A percentile compares a stretch with the other conserved stretches of the same genome.
phyloP scores from a whole-genome alignment of 2,888 invertebrate species.

The Leptinotarsa tumamoca region DNA sequence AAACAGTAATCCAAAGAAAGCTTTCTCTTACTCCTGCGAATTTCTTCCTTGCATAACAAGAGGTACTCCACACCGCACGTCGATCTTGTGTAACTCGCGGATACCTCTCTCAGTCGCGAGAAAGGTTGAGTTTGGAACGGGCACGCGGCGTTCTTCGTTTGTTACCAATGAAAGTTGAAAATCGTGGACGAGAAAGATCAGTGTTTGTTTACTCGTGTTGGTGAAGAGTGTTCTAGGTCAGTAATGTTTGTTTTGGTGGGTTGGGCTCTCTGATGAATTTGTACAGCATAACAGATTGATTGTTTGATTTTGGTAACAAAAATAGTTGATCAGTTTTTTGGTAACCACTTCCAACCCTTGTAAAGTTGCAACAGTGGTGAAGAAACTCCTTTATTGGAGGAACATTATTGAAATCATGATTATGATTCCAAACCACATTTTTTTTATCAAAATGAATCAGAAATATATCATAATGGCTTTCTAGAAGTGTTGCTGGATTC shows the following conservation, averaged over 20 bases:
- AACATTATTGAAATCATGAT: too few species aligned
- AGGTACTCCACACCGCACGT: conserved; percentile 5
- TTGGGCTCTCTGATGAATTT: neutral
- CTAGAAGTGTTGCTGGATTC: too few species aligned
- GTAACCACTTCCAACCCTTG: too few species aligned
- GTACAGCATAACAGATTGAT: neutral
- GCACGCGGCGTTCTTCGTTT: conserved; percentile 23
- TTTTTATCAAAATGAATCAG: too few species aligned
- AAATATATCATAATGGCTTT: too few species aligned
- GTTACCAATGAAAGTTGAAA: conserved; percentile 24
- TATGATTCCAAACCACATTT: too few species aligned
- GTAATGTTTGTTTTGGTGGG: conserved; percentile 19
- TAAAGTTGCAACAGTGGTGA: too few species aligned
- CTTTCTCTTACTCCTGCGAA: conserved; percentile 16
- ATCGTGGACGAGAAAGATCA: conserved; percentile 8
- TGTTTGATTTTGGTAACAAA: too few species aligned
- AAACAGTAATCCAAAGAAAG: neutral
- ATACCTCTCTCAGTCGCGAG: conserved; percentile 24
- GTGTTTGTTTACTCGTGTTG: conserved; percentile 20
- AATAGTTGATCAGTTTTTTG: too few species aligned
- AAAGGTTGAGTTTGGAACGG: conserved; percentile 21
- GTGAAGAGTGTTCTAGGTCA: conserved; percentile 27
- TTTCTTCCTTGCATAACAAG: conserved; percentile 33
- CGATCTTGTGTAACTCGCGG: conserved; percentile 31
- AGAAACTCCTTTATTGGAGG: too few species aligned